Conservation (phyloP, 2,888 invertebrate genomes). For the Drosophila fulvimacula region DNA sequence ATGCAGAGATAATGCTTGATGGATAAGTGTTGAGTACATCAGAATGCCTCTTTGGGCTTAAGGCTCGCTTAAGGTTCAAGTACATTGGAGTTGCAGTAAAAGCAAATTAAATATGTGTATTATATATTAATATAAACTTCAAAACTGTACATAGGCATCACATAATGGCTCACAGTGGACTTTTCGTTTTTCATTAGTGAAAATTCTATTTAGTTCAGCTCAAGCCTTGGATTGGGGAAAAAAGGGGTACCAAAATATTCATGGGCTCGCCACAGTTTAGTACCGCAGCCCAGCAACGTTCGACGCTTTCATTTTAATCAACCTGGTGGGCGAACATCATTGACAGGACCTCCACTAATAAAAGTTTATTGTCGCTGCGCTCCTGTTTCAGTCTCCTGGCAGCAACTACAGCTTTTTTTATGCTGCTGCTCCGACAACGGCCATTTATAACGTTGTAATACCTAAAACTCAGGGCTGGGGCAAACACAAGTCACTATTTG, state of each 20-base stretch:
- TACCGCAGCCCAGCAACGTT: conserved; percentile 16
- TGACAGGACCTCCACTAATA: conserved; percentile 48
- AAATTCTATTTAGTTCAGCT: not conserved
- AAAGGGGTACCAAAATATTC: not conserved
- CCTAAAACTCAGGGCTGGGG: conserved; percentile 14
- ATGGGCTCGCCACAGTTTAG: conserved; percentile 25
- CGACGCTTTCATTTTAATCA: conserved; percentile 49
- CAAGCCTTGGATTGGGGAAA: not conserved
- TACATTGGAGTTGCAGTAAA: too few species aligned
- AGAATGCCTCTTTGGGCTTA: not conserved
- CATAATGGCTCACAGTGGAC: not conserved
- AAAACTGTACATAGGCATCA: not conserved
- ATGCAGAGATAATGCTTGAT: not conserved
- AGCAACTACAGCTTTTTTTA: conserved; percentile 16
- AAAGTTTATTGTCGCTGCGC: conserved; percentile 48
- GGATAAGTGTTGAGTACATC: not conserved
- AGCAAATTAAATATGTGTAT: too few species aligned
- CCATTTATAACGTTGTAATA: conserved; percentile 33
- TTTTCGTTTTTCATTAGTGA: not conserved
- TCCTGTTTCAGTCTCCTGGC: not conserved
- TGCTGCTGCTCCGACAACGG: conserved; percentile 18
- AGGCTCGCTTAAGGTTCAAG: not conserved
- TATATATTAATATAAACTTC: not conserved
- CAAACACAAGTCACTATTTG: conserved; percentile 13
- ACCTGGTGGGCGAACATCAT: conserved; percentile 29